Percentiles rank a stretch among this genome's conserved stretches.
These are phyloP conservation scores for Novumbra hubbsi DNA, from an alignment of 2,797 vertebrate species.

Conservation along the genomic window DNA sequence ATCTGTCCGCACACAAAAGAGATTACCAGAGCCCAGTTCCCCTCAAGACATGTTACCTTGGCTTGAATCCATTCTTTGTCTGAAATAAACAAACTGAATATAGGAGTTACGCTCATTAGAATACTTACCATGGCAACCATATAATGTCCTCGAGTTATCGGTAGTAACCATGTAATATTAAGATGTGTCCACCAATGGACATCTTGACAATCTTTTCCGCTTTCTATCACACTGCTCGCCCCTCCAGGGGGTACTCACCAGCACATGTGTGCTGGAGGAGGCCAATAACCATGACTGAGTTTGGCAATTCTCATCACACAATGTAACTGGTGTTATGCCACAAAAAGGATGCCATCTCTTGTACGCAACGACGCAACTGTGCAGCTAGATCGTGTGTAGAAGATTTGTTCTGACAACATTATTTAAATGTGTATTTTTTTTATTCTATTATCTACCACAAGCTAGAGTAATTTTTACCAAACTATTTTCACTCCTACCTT, in stretches of 20 bases:
- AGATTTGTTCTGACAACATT: constrained; percentile 28
- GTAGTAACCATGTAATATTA: no score
- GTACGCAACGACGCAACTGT: no score
- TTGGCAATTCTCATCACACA: no score
- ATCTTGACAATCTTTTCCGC: no score
- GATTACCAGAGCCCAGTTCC: constrained; percentile 22
- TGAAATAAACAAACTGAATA: constrained; percentile 50
- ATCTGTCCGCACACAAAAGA: constrained; percentile 14
- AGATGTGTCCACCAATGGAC: no score
- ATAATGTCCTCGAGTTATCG: constrained; percentile 3
- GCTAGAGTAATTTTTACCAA: neutral
- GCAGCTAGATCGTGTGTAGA: constrained; percentile 26
- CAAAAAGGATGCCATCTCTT: no score
- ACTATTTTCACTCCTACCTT: neutral
- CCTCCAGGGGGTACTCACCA: no score
- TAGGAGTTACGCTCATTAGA: constrained; percentile 10
- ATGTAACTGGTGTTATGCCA: no score
- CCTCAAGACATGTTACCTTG: constrained; percentile 30
- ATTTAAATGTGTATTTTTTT: no score
- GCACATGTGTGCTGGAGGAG: no score
- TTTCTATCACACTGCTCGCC: no score
- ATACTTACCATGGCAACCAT: constrained; percentile 24
- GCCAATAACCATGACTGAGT: no score
- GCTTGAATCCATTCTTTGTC: constrained; percentile 42
- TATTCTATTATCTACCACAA: neutral